phyloP scores from a whole-genome alignment of 2,113 vertebrate species.

The Heteronetta atricapilla region DNA sequence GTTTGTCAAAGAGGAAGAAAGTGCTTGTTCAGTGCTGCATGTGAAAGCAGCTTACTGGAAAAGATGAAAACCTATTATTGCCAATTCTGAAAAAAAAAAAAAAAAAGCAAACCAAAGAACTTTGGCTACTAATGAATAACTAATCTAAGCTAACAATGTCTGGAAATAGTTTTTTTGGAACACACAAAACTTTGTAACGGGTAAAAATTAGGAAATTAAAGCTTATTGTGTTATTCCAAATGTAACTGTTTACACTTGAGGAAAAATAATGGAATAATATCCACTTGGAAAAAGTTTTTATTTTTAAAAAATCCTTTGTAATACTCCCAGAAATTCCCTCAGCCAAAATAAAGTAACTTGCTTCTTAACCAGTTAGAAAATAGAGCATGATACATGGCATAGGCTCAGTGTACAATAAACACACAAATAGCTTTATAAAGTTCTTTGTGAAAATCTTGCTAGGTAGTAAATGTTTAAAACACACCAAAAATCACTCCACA shows the following conservation, averaged over 20 bases:
- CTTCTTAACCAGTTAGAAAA: constrained; percentile 68
- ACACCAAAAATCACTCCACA: background rate
- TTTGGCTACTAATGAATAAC: constrained; percentile 80
- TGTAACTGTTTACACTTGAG: constrained; percentile 84
- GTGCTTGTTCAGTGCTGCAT: constrained; percentile 39
- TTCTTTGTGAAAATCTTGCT: background rate
- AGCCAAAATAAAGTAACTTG: constrained; percentile 64
- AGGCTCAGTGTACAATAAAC: constrained; percentile 27
- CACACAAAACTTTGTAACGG: constrained; percentile 63
- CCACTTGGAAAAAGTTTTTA: constrained; percentile 79
- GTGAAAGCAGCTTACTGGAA: constrained; percentile 80
- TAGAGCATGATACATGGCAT: constrained; percentile 37
- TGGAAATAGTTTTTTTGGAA: constrained; percentile 79
- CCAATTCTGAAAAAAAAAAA: constrained; percentile 78
- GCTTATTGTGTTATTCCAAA: constrained; percentile 81
- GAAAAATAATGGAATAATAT: constrained; percentile 82
- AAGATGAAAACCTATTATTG: constrained; percentile 75
- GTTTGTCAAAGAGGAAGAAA: constrained; percentile 74
- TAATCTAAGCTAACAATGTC: constrained; percentile 79
- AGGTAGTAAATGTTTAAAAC: background rate
- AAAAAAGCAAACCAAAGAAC: constrained; percentile 46
- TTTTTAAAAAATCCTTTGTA: constrained; percentile 68
- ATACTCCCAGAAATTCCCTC: constrained; percentile 75
- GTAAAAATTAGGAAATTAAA: constrained; percentile 81
- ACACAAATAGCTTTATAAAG: constrained; percentile 25